Base-by-base conservation (phyloP, 2,888 invertebrate genomes). In the Tetanocera ferruginea region DNA sequence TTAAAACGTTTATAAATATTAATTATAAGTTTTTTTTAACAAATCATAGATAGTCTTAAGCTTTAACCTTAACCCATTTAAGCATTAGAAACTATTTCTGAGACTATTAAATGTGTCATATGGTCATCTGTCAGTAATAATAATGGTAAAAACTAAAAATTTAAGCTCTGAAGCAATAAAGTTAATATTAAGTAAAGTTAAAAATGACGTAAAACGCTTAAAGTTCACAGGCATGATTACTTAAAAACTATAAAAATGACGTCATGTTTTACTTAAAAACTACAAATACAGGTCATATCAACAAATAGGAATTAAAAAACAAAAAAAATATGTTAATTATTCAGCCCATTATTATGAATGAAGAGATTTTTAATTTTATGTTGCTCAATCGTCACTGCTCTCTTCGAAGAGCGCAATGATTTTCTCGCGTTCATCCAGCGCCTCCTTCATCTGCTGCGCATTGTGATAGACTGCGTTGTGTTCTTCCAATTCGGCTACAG, bases 391-490 rank as follows among this genome's bases (percentile, higher is more conserved):
- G 9, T 77, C 79, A 31, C 77, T 78, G 31, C 83, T 82, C 3
- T 88, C 86, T 81, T 89, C 89, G 60, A 89, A 89, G 5, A 89
- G 82, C 3, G 89, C 88, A 79, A 89, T 89, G 57, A 89, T 89
- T 34, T 85, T 85, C 76, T 87, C 85, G 64, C 86, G 84, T 76
- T 88, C 86, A 2, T 83, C 83, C 25, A 37, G 52, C 31, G 79
- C 34, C 25, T 67, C 37, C 17, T 80, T 49, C 69, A 66, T 64
- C 9, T 19, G 76, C n/a, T 60, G 57, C 51, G 37, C 49, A 77
- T 89, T 88, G 55, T 89, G 89, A 43, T 85, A 84, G 70, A 81
- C 81, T 3, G 85, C 86, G 79, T 89, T 89, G 77, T 89, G 89
- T 5, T 86, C 81, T 80, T 89, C 89, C 31, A 89, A 79, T 19